Conservation (phyloP, 1,140 invertebrate genomes). For the Chelonus insularis region DNA sequence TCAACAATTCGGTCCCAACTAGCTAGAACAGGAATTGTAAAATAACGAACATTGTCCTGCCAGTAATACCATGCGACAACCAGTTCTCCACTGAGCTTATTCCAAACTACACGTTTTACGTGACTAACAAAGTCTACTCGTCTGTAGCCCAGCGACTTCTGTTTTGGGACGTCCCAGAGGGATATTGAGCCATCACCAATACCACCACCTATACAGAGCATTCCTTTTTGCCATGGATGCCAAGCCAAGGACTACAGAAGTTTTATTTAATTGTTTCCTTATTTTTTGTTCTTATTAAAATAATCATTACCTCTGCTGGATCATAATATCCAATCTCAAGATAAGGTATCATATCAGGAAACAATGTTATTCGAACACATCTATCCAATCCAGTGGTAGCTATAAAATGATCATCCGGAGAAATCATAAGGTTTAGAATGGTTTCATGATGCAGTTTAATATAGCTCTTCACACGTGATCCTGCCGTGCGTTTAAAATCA, state of each 20-base stretch:
- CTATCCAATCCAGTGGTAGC: constrained; percentile 24
- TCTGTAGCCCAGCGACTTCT: constrained; percentile 27
- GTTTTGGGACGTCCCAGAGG: constrained; percentile 41
- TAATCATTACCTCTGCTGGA: constrained; percentile 26
- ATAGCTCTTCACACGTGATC: not conserved
- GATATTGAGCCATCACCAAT: constrained; percentile 35
- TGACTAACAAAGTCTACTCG: constrained; percentile 31
- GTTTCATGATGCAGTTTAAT: not conserved
- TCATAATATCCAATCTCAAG: constrained; percentile 35
- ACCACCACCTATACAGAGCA: constrained; percentile 43
- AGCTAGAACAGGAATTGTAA: constrained; percentile 36
- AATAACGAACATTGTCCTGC: constrained; percentile 5
- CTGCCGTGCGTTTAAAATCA: too few species aligned
- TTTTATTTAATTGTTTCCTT: not conserved
- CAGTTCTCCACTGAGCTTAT: constrained; percentile 45
- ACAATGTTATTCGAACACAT: constrained; percentile 32
- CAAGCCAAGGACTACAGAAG: constrained; percentile 41
- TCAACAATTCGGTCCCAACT: constrained; percentile 43
- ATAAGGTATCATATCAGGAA: constrained; percentile 21
- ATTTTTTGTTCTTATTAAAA: not conserved
- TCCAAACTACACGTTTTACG: constrained; percentile 42
- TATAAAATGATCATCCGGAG: constrained; percentile 36
- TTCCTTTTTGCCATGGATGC: constrained; percentile 39
- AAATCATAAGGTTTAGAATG: constrained; percentile 35
- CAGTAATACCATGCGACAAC: constrained; percentile 45